Base-by-base conservation (phyloP, 2,888 invertebrate genomes). In the Eulithis testata region DNA sequence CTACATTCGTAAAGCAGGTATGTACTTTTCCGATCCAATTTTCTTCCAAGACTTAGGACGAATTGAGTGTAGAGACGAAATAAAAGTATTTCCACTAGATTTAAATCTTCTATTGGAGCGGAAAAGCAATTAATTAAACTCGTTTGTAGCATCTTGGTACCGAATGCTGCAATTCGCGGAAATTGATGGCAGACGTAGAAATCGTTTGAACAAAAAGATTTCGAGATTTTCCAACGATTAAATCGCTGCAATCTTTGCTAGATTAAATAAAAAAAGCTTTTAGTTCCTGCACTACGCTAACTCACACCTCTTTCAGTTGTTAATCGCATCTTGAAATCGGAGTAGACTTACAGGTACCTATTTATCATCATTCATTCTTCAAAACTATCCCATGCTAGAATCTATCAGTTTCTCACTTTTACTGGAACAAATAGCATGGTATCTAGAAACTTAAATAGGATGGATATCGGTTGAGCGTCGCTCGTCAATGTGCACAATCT, bases 101-200 rank as follows among this genome's bases (percentile, higher is more conserved):
- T 78, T 77, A 73, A 81, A 81, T 76, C 75, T 75, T 70, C 70
- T 68, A 57, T 60, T 64, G 57, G 72, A 76, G 67, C 76, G 74
- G 75, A 70, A 78, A 81, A 84, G 80, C 82, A 81, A 84, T 85
- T 84, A 84, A 83, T 81, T 82, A 73, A 81, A 82, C 74, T 77
- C 74, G 78, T 83, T 84, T 82, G 78, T 79, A 79, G 70, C 73
- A 77, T 75, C 77, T 77, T 74, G 56, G 60, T 64, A 43, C 58
- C 11, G 60, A 65, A 68, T 66, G 68, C 60, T 74, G 75, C 72
- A 78, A 74, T 78, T 76, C 69, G 65, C 65, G 68, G 47, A 37
- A 76, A 79, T 75, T 69, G 66, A 76, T 66, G n/a, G 57, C 11
- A 21, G 43, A 40, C 49, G 68, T 76, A 44, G 63, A 60, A 72